Evolutionary conservation across 2,113 vertebrate species (phyloP).

Genomic region (Osmerus mordax): DNA sequence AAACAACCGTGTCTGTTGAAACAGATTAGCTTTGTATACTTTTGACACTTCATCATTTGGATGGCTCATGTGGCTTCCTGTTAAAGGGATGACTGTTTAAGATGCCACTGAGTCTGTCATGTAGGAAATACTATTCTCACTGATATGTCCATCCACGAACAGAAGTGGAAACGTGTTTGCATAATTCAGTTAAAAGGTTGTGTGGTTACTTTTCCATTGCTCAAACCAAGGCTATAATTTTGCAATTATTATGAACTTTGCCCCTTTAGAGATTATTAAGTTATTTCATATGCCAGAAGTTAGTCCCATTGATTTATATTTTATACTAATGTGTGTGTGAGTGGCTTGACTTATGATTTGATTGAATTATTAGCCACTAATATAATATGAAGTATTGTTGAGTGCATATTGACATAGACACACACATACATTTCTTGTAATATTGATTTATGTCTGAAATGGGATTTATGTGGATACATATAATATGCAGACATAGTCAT

Average conservation of each 20-base stretch:
- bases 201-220: constrained; percentile 33
- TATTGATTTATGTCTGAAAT: neutral
- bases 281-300: constrained; percentile 29
- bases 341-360: neutral
- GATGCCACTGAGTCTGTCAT: neutral
- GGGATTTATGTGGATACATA: too few relatives aligned
- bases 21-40: neutral
- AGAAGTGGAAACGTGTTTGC: constrained; percentile 15
- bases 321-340: neutral
- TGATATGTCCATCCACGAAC: neutral
- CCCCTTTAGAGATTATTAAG: constrained; percentile 12
- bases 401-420: too few relatives aligned
- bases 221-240: constrained; percentile 38
- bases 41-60: neutral
- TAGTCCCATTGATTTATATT: neutral
- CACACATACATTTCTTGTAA: neutral
- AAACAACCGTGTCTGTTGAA: neutral
- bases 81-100: neutral
- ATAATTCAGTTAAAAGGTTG: constrained; percentile 41
- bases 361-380: neutral
- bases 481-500: too few relatives aligned
- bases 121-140: neutral
- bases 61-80: too few relatives aligned
- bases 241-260: constrained; percentile 63
- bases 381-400: too few relatives aligned